Base-by-base conservation (phyloP, 2,888 invertebrate species). In the Villa cingulata region DNA sequence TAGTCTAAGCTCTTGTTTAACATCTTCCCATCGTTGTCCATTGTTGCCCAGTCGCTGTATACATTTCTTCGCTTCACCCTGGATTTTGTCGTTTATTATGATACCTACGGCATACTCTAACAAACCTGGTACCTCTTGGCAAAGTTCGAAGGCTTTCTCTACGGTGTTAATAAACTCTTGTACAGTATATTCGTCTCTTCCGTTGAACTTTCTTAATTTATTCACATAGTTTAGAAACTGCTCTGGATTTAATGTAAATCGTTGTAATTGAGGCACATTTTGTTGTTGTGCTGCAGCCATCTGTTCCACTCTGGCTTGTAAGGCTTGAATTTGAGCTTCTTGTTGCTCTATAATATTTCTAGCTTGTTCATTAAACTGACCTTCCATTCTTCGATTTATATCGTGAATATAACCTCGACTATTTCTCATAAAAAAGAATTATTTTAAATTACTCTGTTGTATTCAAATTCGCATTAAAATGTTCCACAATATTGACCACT, bases 51-150 rank as follows among this genome's bases (percentile, higher is more conserved):
- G 15, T 19, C 45, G 36, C 20, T 45, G 36, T n/a, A 45, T 36
- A 14, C 45, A 45, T n/a, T n/a, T 39, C 32, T 45, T 45, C 2
- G 45, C 45, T 23, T 45, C 39, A 12, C 45, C 45, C 19, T 45
- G 40, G 12, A 38, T 45, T 39, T 45, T 45, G 3, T 37, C 38
- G n/a, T 37, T 29, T 16, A 36, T 36, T 3, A 43, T 37, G 23
- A 43, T 43, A 9, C 37, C 36, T 20, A 43, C n/a, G 7, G 36
- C 34, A 15, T 43, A 43, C 14, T 34, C 29, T 32, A n/a, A 10
- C 19, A 43, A 14, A 19, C 36, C n/a, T 15, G 15, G 18, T n/a
- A 37, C 16, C 2, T 36, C 15, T 4, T 15, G 9, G 3, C 43
- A 43, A 9, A 43, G 15, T 36, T 9, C 9, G 7, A n/a, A 10